phyloP scores from a whole-genome alignment of 2,113 vertebrate genomes.

The Bostrychus sinensis region DNA sequence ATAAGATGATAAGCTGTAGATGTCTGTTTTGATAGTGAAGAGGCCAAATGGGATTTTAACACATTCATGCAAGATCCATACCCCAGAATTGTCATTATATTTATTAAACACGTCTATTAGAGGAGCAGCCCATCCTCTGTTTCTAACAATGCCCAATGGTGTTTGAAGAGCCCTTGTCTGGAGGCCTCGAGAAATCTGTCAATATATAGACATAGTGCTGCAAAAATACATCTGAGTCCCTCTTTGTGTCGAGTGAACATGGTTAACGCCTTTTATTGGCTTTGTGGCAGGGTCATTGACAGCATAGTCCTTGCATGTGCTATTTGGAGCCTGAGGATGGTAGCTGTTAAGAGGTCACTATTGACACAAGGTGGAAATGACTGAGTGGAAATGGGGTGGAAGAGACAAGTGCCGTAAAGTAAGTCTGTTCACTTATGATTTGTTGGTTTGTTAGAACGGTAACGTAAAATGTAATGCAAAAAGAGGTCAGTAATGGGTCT shows the following conservation, averaged over 20 bases:
- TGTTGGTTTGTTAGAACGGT: too few relatives aligned
- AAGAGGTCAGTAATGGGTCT: too few relatives aligned
- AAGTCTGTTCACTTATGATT: neutral
- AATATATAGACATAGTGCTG: slow-evolving; percentile 30
- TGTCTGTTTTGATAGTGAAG: slow-evolving; percentile 48
- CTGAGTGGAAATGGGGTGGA: slow-evolving; percentile 5
- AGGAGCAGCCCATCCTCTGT: too few relatives aligned
- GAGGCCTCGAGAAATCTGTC: slow-evolving; percentile 16
- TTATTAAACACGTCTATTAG: neutral
- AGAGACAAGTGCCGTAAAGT: neutral
- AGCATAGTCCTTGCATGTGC: slow-evolving; percentile 48
- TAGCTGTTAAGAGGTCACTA: slow-evolving; percentile 46
- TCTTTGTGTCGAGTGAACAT: slow-evolving; percentile 38
- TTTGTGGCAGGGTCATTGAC: slow-evolving; percentile 37
- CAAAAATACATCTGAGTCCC: slow-evolving; percentile 27
- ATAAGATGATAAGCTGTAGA: too few relatives aligned
- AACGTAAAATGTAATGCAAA: too few relatives aligned
- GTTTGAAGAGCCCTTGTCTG: neutral
- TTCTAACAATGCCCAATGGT: too few relatives aligned
- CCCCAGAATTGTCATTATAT: too few relatives aligned
- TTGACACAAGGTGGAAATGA: slow-evolving; percentile 17
- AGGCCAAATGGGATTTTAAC: slow-evolving; percentile 11
- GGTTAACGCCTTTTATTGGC: slow-evolving; percentile 49
- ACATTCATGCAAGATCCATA: too few relatives aligned
- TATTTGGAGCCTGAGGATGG: slow-evolving; percentile 51